Evolutionary conservation across 2,888 invertebrate genomes (phyloP).

Genomic region (Caenorhabditis sp.): DNA sequence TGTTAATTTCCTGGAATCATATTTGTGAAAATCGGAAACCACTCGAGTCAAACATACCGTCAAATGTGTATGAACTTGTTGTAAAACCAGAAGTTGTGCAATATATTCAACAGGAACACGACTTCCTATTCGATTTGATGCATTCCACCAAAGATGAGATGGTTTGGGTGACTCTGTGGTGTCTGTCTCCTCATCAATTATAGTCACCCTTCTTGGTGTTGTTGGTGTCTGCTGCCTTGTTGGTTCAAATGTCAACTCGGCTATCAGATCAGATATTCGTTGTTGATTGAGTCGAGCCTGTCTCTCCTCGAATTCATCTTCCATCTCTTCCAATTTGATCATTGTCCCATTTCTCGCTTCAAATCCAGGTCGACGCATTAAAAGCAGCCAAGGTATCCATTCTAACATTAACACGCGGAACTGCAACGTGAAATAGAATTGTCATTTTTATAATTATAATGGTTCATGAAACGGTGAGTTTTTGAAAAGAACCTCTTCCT

Average conservation of each 20-base stretch:
- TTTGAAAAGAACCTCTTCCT: too few species aligned
- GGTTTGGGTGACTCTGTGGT: slow-evolving; percentile 2
- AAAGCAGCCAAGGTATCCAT: slow-evolving; percentile 57
- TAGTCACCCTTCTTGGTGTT: slow-evolving; percentile 25
- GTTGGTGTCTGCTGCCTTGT: slow-evolving; percentile 23
- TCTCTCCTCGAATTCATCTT: slow-evolving; percentile 39
- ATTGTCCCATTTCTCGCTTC: slow-evolving; percentile 34
- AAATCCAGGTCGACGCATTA: slow-evolving; percentile 56
- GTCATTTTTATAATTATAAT: not conserved
- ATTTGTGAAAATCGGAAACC: too few species aligned
- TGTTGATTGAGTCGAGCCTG: slow-evolving; percentile 32
- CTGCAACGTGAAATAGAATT: slow-evolving; percentile 22
- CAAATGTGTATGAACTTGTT: slow-evolving; percentile 54
- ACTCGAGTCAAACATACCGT: slow-evolving; percentile 41
- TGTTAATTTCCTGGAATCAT: slow-evolving; percentile 52
- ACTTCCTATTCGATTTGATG: slow-evolving; percentile 36
- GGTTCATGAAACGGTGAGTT: not conserved
- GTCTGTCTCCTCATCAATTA: slow-evolving; percentile 19
- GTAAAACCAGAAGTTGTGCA: slow-evolving; percentile 54
- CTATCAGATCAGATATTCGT: slow-evolving; percentile 23
- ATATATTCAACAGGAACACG: slow-evolving; percentile 45
- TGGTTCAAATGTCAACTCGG: slow-evolving; percentile 26
- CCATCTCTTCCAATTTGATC: slow-evolving; percentile 23
- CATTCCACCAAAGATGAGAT: slow-evolving; percentile 41
- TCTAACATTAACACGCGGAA: slow-evolving; percentile 54